phyloP scores from a whole-genome alignment of 2,797 vertebrate species.

The Nyctalus aviator region DNA sequence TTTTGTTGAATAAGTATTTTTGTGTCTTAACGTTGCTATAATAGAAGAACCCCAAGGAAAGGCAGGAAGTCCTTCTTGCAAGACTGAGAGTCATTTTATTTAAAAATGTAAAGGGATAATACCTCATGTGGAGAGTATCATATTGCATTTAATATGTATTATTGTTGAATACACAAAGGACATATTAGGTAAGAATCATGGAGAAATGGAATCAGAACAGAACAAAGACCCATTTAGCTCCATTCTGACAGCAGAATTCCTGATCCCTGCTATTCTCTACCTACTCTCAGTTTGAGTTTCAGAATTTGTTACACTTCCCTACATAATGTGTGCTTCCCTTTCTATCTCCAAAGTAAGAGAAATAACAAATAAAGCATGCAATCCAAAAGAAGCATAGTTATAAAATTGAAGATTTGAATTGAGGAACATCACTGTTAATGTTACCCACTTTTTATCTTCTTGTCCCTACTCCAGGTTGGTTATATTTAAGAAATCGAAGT shows the following conservation, averaged over 20 bases:
- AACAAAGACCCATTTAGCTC: not conserved
- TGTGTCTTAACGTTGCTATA: not conserved
- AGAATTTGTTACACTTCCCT: not conserved
- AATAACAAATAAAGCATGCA: not conserved
- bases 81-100: not conserved
- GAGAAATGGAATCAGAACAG: not conserved
- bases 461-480: not conserved
- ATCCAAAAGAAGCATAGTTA: not conserved
- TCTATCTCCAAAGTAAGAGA: not conserved
- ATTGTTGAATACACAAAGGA: not conserved
- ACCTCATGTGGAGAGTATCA: not conserved
- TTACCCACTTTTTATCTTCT: not conserved
- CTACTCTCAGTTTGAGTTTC: not conserved
- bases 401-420: slow-evolving; percentile 23
- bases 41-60: not conserved
- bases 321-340: not conserved
- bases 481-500: not conserved
- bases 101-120: not conserved
- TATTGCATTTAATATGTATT: not conserved
- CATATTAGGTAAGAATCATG: not conserved
- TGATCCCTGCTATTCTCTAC: not conserved
- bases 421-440: not conserved
- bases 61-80: not conserved
- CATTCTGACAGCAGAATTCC: not conserved
- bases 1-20: not conserved